A percentile compares a stretch with the other conserved stretches of the same genome.
Evolutionary conservation across 2,113 vertebrate species (phyloP).

Genomic region (Ornithorhynchus anatinus): DNA sequence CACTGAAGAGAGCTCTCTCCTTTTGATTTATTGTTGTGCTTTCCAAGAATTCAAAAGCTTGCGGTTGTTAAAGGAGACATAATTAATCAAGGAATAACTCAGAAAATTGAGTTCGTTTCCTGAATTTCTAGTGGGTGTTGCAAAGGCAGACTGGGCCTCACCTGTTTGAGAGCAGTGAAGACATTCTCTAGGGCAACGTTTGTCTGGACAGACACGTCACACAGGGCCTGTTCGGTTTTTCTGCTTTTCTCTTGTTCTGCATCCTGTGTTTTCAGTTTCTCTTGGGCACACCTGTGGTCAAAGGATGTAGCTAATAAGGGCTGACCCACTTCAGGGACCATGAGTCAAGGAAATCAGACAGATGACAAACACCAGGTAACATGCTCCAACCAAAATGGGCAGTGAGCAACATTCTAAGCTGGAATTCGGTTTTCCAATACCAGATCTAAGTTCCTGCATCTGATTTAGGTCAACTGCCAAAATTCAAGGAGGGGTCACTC

Average conservation of each 20-base stretch:
- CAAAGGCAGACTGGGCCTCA: not conserved
- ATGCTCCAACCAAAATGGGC: not conserved
- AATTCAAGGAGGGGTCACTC: not conserved
- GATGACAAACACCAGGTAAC: too few species aligned
- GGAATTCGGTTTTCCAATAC: not conserved
- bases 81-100: not conserved
- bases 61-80: not conserved
- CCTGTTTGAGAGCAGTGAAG: slow-evolving; percentile 15
- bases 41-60: not conserved
- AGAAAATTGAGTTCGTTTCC: accelerated
- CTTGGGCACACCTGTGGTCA: slow-evolving; percentile 27
- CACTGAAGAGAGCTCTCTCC: not conserved
- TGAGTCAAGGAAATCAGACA: too few species aligned
- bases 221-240: not conserved
- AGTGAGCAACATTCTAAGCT: not conserved
- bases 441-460: not conserved
- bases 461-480: accelerated
- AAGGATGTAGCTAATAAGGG: accelerated
- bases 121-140: accelerated
- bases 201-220: slow-evolving; percentile 44
- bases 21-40: accelerated
- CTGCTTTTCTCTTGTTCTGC: not conserved
- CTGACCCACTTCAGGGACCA: accelerated
- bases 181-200: not conserved
- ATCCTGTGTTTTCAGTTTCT: slow-evolving; percentile 12